Evolutionary conservation across 2,113 vertebrate genomes (phyloP).

Genomic region (Psittacula cyanocephala): DNA sequence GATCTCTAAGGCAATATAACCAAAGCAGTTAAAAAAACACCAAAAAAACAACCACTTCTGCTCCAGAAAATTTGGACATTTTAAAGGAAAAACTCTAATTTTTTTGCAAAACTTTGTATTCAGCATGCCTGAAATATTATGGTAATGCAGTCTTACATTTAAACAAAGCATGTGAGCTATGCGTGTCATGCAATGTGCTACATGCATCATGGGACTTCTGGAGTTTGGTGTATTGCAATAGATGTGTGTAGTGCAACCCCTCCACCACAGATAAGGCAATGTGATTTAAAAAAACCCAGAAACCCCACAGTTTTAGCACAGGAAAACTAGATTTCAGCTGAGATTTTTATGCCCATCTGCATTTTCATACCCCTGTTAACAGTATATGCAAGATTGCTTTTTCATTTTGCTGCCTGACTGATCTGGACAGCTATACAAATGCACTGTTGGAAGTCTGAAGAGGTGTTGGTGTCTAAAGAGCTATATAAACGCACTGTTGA

Average conservation of each 20-base stretch:
- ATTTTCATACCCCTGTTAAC: neutral
- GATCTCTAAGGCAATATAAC: neutral
- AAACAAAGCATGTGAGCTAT: neutral
- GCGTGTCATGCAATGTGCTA: neutral
- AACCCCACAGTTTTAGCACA: neutral
- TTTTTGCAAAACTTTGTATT: neutral
- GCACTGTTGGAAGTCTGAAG: neutral
- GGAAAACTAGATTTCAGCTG: neutral
- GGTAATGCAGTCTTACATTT: neutral
- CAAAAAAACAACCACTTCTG: neutral
- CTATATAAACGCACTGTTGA: neutral
- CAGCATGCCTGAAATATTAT: neutral
- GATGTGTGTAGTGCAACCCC: neutral
- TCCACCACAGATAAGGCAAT: neutral
- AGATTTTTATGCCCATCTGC: neutral
- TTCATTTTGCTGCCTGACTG: neutral
- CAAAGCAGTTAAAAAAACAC: neutral
- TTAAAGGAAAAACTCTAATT: neutral
- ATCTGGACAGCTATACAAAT: neutral
- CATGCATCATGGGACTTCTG: neutral
- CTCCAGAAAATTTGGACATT: neutral
- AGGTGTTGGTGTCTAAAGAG: neutral
- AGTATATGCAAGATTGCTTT: neutral
- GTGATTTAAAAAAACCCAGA: neutral
- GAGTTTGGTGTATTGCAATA: neutral